A percentile compares a stretch with the other conserved stretches of the same genome.
Conservation (phyloP, 2,797 vertebrate species). For the Sylvia borin region DNA sequence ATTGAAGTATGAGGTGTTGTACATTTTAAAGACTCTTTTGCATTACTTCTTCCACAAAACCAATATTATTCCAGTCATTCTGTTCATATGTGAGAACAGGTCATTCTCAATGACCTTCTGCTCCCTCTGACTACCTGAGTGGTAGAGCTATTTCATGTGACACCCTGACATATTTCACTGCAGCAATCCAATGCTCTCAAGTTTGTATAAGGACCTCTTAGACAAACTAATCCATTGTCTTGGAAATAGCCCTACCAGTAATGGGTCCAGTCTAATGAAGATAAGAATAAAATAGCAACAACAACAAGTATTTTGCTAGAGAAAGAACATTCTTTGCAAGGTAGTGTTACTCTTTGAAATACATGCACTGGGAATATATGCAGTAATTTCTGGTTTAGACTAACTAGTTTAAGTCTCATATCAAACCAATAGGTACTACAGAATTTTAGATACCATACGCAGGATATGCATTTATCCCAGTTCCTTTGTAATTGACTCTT, state of each 20-base stretch:
- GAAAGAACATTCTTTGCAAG: background rate
- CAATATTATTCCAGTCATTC: background rate
- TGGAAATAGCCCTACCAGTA: background rate
- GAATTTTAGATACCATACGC: background rate
- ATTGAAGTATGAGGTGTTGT: background rate
- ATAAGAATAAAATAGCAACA: background rate
- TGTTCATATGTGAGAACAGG: background rate
- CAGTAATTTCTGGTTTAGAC: background rate
- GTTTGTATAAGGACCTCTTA: background rate
- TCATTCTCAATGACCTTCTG: slow-evolving; percentile 13
- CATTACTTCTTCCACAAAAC: background rate
- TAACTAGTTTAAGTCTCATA: background rate
- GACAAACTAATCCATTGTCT: background rate
- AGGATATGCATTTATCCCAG: background rate
- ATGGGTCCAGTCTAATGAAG: background rate
- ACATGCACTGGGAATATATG: background rate
- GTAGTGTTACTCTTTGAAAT: background rate
- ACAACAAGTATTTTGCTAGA: background rate
- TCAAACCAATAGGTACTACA: background rate
- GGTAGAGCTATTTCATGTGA: background rate
- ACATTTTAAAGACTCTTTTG: background rate
- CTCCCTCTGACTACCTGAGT: background rate
- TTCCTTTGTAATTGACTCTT: background rate
- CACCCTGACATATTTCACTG: background rate
- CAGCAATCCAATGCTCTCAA: background rate